phyloP scores from a whole-genome alignment of 1,140 invertebrate genomes.

The Scaptomyza graminum region DNA sequence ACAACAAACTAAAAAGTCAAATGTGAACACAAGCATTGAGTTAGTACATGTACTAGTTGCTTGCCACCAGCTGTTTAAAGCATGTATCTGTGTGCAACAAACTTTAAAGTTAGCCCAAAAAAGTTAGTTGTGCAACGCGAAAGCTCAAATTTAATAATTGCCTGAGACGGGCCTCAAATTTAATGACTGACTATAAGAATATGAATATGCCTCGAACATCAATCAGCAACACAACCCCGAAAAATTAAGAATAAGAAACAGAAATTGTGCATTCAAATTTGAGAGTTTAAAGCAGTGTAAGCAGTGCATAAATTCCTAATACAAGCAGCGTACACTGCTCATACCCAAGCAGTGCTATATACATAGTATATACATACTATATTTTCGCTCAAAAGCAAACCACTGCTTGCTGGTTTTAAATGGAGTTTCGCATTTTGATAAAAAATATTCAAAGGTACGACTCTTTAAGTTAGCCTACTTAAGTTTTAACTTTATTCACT shows the following conservation, averaged over 20 bases:
- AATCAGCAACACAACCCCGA: too few species aligned
- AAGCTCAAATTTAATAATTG: slow-evolving; percentile 1
- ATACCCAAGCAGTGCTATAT: too few species aligned
- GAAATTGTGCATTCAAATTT: not conserved
- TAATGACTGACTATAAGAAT: too few species aligned
- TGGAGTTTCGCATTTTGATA: not conserved
- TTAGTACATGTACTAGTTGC: not conserved
- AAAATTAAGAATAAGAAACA: too few species aligned
- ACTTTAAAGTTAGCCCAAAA: slow-evolving; percentile 5
- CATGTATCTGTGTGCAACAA: slow-evolving; percentile 4
- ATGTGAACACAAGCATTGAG: slow-evolving; percentile 23
- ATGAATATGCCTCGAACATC: too few species aligned
- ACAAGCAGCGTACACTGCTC: too few species aligned
- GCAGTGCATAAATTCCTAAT: not conserved
- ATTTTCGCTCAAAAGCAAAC: too few species aligned
- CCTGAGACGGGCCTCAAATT: not conserved
- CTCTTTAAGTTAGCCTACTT: slow-evolving; percentile 46
- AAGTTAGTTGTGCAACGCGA: too few species aligned
- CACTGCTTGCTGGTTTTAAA: not conserved
- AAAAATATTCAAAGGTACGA: too few species aligned
- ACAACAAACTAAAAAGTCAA: slow-evolving; percentile 50
- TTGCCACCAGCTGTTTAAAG: slow-evolving; percentile 11
- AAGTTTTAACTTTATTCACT: slow-evolving; percentile 66
- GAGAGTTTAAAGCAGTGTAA: slow-evolving; percentile 4
- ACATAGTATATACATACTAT: too few species aligned